Percentiles rank a stretch among this genome's conserved stretches.
phyloP scores from a whole-genome alignment of 2,888 invertebrate genomes.

The Drosophila cognata region DNA sequence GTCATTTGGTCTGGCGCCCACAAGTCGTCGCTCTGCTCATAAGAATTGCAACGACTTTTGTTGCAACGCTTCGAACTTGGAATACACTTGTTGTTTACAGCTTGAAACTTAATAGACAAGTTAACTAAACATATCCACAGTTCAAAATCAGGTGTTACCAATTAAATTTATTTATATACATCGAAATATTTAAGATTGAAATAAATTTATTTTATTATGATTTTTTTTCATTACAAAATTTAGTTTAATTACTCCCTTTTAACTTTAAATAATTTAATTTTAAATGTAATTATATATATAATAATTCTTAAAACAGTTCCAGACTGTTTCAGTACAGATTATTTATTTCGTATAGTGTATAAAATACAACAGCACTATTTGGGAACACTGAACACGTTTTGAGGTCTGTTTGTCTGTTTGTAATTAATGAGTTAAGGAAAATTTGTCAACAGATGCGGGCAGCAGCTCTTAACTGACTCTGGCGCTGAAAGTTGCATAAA shows the following conservation, averaged over 20 bases:
- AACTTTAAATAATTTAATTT: background rate
- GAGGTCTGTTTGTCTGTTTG: constrained; percentile 35
- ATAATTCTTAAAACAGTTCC: background rate
- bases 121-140: background rate
- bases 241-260: background rate
- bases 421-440: constrained; percentile 48
- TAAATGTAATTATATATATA: background rate
- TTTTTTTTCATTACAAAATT: background rate
- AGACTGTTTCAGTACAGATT: background rate
- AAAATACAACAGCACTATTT: background rate
- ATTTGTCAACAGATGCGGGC: constrained; percentile 61
- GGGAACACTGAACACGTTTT: constrained; percentile 35
- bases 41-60: constrained; percentile 1
- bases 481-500: constrained; percentile 49
- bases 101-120: background rate
- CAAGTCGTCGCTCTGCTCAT: constrained; percentile 21
- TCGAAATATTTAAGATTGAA: background rate
- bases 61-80: background rate
- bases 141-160: background rate
- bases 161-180: background rate
- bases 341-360: constrained; percentile 10
- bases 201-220: background rate
- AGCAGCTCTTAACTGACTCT: constrained; percentile 12
- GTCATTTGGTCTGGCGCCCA: constrained; percentile 45
- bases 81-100: background rate